A percentile compares a stretch with the other conserved stretches of the same genome.
Conservation (phyloP, 1,140 invertebrate species). For the Phortica variegata region DNA sequence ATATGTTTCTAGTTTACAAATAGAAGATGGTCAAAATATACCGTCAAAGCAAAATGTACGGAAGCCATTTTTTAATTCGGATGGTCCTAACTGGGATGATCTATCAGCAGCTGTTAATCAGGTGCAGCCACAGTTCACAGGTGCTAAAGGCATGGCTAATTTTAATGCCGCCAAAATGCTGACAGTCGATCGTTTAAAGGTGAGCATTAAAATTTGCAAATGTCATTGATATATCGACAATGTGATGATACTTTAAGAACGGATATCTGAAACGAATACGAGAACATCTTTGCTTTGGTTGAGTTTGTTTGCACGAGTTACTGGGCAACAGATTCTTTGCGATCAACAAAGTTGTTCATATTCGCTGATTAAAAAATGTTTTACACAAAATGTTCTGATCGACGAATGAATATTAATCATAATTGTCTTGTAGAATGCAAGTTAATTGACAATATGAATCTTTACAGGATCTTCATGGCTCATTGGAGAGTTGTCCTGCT, state of each 20-base stretch:
- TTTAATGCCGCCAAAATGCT: constrained; percentile 14
- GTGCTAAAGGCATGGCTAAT: constrained; percentile 5
- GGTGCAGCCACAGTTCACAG: constrained; percentile 6
- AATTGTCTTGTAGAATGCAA: not conserved
- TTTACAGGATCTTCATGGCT: constrained; percentile 72
- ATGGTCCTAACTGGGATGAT: constrained; percentile 9
- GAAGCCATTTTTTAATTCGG: too few species aligned
- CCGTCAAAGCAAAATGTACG: too few species aligned
- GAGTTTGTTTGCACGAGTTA: not conserved
- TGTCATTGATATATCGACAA: too few species aligned
- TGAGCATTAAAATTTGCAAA: not conserved
- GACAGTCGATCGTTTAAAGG: constrained; percentile 23
- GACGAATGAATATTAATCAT: not conserved
- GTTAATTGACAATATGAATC: not conserved
- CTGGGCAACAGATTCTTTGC: not conserved
- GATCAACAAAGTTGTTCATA: too few species aligned
- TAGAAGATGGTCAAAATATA: constrained; percentile 13
- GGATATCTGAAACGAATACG: too few species aligned
- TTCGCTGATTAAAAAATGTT: not conserved
- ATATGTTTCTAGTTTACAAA: constrained; percentile 10
- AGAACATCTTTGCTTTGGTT: not conserved
- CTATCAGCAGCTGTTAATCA: constrained; percentile 16
- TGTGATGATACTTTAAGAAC: too few species aligned
- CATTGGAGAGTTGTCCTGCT: constrained; percentile 66
- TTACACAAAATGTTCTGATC: not conserved